Evolutionary conservation across 53 echinoderm and acorn worm species (phyloP), one percentile per base, ranked within the genome.

Genomic region (Henricia sp.): DNA sequence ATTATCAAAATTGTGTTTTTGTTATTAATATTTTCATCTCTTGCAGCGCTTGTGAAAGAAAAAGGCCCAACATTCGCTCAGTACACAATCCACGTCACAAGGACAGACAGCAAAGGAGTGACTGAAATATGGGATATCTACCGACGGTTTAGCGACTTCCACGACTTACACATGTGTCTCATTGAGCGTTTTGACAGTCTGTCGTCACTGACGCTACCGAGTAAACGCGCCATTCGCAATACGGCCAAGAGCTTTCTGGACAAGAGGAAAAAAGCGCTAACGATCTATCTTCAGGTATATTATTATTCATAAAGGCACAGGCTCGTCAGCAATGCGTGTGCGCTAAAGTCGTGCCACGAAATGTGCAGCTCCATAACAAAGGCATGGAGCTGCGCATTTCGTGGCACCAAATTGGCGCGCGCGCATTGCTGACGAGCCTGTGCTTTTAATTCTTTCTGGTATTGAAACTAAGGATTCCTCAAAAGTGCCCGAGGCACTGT

Each of bases 51-150:
- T 28, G 92, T 95, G 3, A 88, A 85, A 88, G 99, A 95, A 74
- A 88, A 92, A 52, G 95, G 94, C 4, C 76, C 86, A 52, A 71
- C 88, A 43, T 99, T 91, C 58, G 93, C 94, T 1, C 86, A 95
- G 17, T 99, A 95, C 71, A 83, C 90, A 42, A 99, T 99, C 82
- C 95, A 95, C 48, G 94, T 94, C 6, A 84, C 92, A 0, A 71
- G 99, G 62, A 93, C 89, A n/a, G 88, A 91, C 72, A 56, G 50
- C 21, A 89, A 94, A 13, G 94, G 92, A 1, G 77, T 85, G 17
- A 87, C 89, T 2, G 96, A 96, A 54, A 93, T 96, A 39, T 96
- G 96, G 96, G 99, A 99, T n/a, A 93, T 95, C 24, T 97, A 90
- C 72, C 41, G 99, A 20, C 83, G 99, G 9, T 99, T 91, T 77